Base-by-base conservation (phyloP, 2,113 vertebrate genomes). In the Willisornis vidua region DNA sequence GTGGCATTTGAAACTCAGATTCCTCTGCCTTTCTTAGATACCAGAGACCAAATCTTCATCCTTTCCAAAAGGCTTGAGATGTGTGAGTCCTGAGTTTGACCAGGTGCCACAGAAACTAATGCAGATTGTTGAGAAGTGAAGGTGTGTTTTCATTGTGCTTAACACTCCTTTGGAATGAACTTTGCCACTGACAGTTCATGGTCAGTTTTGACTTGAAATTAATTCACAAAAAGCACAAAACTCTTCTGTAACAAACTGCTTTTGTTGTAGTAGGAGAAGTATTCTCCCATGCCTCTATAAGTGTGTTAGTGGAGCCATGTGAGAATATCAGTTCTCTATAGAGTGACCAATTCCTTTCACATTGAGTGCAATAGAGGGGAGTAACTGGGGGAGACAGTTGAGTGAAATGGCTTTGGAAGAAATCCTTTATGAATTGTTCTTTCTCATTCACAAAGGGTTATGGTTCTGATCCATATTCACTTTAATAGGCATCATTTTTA, bases 31-130 rank as follows among this genome's bases (percentile, higher is more conserved):
- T n/a, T n/a, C 71, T 63, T 17, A 23, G 13, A 4, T 41, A 39
- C 9, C 17, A 14, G 71, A 84, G 19, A 0, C 0, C 7, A 55
- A 14, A 17, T 55, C 7, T 49, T 35, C 8, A 3, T 45, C 5
- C 12, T 37, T 70, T 77, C 19, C 3, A 1, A 39, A 62, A 41
- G 29, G 7, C 8, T 70, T 4, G 61, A 18, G 37, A 61, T 28
- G 9, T 49, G 7, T 3, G 12, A 75, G 8, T 25, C 45, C 3
- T n/a, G 26, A n/a, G 19, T 61, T 68, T 28, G 41, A 20, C 7
- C 22, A 55, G 12, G 12, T 85, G 25, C 23, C 7, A 10, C 22
- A 71, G 43, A 48, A 68, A 13, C 22, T 19, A 22, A 19, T 28
- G 12, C 10, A 26, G 23, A 1, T 49, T 19, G 14, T 55, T 58